Conservation (phyloP, 2,888 invertebrate species). For the Nesidiocoris tenuis region DNA sequence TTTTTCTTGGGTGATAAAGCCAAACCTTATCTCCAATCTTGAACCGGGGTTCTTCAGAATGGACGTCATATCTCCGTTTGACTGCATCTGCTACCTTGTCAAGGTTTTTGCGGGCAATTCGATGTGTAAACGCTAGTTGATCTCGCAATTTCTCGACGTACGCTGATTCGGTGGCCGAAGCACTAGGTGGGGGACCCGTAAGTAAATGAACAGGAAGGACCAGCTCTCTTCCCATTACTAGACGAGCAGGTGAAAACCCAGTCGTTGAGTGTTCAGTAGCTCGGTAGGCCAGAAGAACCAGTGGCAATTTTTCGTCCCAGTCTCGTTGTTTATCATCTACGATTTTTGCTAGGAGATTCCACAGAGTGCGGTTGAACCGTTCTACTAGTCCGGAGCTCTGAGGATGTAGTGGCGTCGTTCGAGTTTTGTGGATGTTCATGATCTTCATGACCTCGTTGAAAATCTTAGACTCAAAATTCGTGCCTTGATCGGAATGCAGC, state of each 20-base stretch:
- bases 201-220: not conserved
- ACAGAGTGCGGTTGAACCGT: conserved; percentile 48
- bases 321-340: conserved; percentile 48
- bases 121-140: too few species aligned
- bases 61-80: too few species aligned
- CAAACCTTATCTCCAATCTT: too few species aligned
- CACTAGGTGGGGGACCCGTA: too few species aligned
- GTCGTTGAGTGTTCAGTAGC: conserved; percentile 37
- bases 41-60: too few species aligned
- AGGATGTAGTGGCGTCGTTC: conserved; percentile 45
- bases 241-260: conserved; percentile 14
- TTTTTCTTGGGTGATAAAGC: too few species aligned
- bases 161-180: too few species aligned
- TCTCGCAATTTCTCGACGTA: too few species aligned
- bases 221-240: conserved; percentile 1
- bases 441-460: conserved; percentile 48
- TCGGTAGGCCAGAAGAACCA: conserved; percentile 44
- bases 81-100: too few species aligned
- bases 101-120: too few species aligned
- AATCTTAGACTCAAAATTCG: conserved; percentile 51
- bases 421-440: conserved; percentile 35
- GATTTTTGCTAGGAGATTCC: conserved; percentile 45
- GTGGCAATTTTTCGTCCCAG: conserved; percentile 48
- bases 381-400: conserved; percentile 50
- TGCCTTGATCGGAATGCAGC: conserved; percentile 51